These are phyloP conservation scores for Brachyhypopomus gauderio DNA, from an alignment of 2,113 vertebrate genomes.

Conservation along the genomic window DNA sequence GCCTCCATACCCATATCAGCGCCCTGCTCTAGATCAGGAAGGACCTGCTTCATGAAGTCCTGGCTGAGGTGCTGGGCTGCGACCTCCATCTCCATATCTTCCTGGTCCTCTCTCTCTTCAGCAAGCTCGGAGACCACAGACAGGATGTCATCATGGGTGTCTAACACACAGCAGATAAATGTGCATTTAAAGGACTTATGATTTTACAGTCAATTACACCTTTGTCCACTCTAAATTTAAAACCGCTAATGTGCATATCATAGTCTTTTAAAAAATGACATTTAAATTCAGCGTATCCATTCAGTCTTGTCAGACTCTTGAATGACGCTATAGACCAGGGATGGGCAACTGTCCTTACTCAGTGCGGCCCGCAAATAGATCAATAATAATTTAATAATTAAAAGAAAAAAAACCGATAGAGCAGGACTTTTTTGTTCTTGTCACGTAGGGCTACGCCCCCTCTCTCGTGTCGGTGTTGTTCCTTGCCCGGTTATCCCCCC, in stretches of 20 bases:
- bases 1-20: slow-evolving; percentile 9
- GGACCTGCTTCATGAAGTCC: slow-evolving; percentile 84
- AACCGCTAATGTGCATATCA: neutral
- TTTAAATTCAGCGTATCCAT: no score
- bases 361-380: no score
- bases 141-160: slow-evolving; percentile 71
- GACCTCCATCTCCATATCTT: slow-evolving; percentile 85
- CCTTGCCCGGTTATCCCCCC: no score
- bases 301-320: no score
- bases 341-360: no score
- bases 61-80: slow-evolving; percentile 87
- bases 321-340: no score
- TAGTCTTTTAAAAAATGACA: neutral
- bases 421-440: no score
- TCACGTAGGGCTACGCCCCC: no score
- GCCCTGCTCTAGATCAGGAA: slow-evolving; percentile 64
- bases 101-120: slow-evolving; percentile 72
- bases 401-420: no score
- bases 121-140: slow-evolving; percentile 66
- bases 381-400: no score
- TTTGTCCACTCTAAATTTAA: neutral
- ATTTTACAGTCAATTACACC: no score
- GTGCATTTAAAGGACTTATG: neutral
- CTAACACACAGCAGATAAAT: slow-evolving; percentile 60
- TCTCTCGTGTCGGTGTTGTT: no score